Base-by-base conservation (phyloP, 2,113 vertebrate species). In the Podocnemis expansa region DNA sequence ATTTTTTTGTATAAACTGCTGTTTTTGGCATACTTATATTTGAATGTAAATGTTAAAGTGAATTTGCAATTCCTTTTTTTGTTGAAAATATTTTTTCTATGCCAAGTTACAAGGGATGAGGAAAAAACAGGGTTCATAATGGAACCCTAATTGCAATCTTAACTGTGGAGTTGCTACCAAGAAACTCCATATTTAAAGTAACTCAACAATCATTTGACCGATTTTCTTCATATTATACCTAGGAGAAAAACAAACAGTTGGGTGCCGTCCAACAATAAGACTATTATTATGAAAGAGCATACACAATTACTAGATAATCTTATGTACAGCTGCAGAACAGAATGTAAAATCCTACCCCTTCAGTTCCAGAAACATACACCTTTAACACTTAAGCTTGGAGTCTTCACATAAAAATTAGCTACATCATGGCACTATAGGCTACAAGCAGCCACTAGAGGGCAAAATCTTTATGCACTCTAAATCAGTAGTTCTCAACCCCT, bases 171-270 rank as follows among this genome's bases (percentile, higher is more conserved):
- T 8, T 43, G 19, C 25, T 94, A 91, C 81, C 81, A 56, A 89
- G 41, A 96, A 93, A 82, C 82, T 86, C 47, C 41, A 5, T 82
- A 88, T 88, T 94, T 88, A 78, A 43, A 6, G 17, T 55, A 89
- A 90, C n/a, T 85, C 5, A 0, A 88, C 12, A 49, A 84, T 47
- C 82, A 88, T 88, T 95, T 84, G 11, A 90, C 17, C 21, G 51
- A 34, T 92, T 96, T 78, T 75, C 47, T 91, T 91, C 29, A 76
- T 60, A 54, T 4, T 79, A 4, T 63, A 80, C 67, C 92, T 94
- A 94, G 5, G 79, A 16, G 2, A 54, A 92, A 91, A 79, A 47
- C 29, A 84, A 80, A 89, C 8, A 87, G 34, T 60, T 84, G n/a
- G 16, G 16, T 90, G 49, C 11, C 47, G 78, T 60, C 10, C 67